Base-by-base conservation (phyloP, 1,140 invertebrate genomes). In the Wiebesia pumilae region DNA sequence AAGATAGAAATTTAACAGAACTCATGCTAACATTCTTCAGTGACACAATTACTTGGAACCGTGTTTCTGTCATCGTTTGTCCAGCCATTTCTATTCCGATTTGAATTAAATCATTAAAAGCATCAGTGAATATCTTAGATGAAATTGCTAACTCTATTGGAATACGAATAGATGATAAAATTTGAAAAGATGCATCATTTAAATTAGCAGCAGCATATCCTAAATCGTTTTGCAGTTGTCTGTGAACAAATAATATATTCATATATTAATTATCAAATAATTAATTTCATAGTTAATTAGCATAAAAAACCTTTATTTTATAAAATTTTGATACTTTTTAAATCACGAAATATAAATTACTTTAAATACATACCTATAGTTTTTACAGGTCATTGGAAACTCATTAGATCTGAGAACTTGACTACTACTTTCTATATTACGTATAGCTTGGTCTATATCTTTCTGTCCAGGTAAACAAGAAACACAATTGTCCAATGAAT, bases 361-460 rank as follows among this genome's bases (percentile, higher is more conserved):
- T n/a, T 27, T 10, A 35, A 69, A 14, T 33, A 71, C 90, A 92
- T 90, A 96, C 94, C 96, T 95, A 89, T 97, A 98, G 67, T 95
- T 95, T 89, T 96, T 97, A 84, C 95, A 95, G 0, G 96, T 96
- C 0, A 94, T 93, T 7, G 97, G 97, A 90, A 97, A 97, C 62
- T 97, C 95, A 71, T 95, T 95, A 87, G 95, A 95, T 84, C 96
- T 95, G 27, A 99, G 94, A 19, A 96, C 95, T 86, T 97, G 95
- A 62, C 96, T 96, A 62, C 96, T 96, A 88, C 96, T 95, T 81
- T 96, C 96, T 81, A 99, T 98, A 85, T 95, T 96, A 86, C 96
- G 95, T 89, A 99, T 97, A 0, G 97, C 97, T 27, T 96, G 95
- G 91, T 99, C 98, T 6, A 99, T 96, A 91, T 98, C 98, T 89